Evolutionary conservation across 2,797 vertebrate genomes (phyloP), one percentile per base, ranked within the genome.

Genomic region (Vultur gryphus): DNA sequence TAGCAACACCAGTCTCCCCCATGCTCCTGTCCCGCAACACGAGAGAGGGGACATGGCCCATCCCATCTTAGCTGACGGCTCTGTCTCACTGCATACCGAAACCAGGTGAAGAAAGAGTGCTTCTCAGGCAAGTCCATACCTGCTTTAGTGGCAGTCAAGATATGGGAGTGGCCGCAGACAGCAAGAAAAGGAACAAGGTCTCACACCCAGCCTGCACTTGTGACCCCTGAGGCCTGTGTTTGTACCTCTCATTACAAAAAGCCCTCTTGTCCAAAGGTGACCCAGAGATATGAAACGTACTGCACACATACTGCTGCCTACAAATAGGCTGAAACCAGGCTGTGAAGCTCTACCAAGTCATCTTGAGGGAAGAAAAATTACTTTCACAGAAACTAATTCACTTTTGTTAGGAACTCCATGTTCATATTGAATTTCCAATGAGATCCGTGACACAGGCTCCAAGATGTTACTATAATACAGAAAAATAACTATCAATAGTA

Each of bases 201-300:
- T 59, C 67, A 89, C 31, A 37, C 17, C 20, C 57, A 33, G 28
- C 31, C 37, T 39, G 29, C 1, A 1, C 46, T 67, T 23, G 18
- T 61, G 46, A 62, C 33, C 2, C 7, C 23, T 16, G 16, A 41
- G 43, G 43, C 35, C 66, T 26, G 16, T 39, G 39, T 67, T 87
- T 66, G 20, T 24, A n/a, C 5, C 9, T 17, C 35, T 76, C 41
- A 8, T 18, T 37, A 66, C 13, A 44, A 55, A 89, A 85, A 55
- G 17, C 8, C 10, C 49, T 67, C 24, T 41, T 35, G 31, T 41
- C 46, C n/a, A 70, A 46, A 86, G 29, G 46, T 14, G 16, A 81
- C 9, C 7, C 3, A 44, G 72, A 43, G 29, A 55, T n/a, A 16
- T 0, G 12, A 43, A 59, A 41, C 1, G 0, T 26, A n/a, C 19